Percentiles rank a stretch among this genome's conserved stretches.
phyloP scores from a whole-genome alignment of 2,888 invertebrate genomes.

The Lasioglossum figueresi region DNA sequence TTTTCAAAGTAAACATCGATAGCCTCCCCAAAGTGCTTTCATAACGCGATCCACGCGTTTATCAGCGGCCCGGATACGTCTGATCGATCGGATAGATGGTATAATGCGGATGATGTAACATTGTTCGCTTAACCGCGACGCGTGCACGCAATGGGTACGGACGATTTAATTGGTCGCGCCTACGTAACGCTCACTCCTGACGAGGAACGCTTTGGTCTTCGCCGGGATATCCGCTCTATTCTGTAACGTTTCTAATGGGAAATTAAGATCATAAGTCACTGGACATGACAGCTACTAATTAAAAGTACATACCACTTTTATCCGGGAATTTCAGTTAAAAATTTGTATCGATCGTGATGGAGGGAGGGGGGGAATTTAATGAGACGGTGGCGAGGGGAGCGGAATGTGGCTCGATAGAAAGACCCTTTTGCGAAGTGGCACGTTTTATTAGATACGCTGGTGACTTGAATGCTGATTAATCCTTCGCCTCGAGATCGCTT shows the following conservation, averaged over 20 bases:
- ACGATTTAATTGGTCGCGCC: slow-evolving; percentile 59
- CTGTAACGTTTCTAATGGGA: slow-evolving; percentile 10
- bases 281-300: slow-evolving; percentile 4
- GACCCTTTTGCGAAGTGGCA: neutral
- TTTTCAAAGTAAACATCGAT: slow-evolving; percentile 66
- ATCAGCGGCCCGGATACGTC: slow-evolving; percentile 60
- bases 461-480: slow-evolving; percentile 2
- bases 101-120: slow-evolving; percentile 67
- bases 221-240: slow-evolving; percentile 1
- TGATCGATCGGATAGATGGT: slow-evolving; percentile 67
- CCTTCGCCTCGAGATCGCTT: neutral
- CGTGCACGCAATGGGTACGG: slow-evolving; percentile 44
- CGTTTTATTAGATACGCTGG: neutral
- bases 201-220: slow-evolving; percentile 7
- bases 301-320: neutral
- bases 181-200: slow-evolving; percentile 8
- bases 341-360: neutral
- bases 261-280: slow-evolving; percentile 7
- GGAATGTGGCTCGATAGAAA: neutral
- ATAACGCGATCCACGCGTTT: slow-evolving; percentile 65
- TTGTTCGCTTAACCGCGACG: slow-evolving; percentile 62
- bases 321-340: slow-evolving; percentile 2
- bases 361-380: neutral
- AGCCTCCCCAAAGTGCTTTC: slow-evolving; percentile 59
- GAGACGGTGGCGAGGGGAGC: neutral